A percentile compares a stretch with the other conserved stretches of the same genome.
These are phyloP conservation scores for Gymnogyps californianus DNA, from an alignment of 2,113 vertebrate genomes.

Conservation along the genomic window DNA sequence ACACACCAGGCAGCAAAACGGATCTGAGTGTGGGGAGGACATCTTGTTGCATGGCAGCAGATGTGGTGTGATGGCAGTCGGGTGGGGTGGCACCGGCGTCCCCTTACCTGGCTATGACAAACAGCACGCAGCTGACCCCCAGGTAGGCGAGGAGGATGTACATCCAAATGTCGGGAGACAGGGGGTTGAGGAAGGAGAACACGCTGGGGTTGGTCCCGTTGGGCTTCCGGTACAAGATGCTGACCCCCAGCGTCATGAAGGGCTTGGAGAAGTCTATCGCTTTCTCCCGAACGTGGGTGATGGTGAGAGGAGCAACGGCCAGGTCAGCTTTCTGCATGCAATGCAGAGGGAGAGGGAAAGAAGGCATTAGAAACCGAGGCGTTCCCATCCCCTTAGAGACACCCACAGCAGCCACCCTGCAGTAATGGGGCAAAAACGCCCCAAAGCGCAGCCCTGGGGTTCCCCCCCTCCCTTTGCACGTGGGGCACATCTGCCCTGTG, in stretches of 20 bases:
- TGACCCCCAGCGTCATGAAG: conserved; percentile 96
- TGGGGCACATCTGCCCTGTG: rapidly evolving
- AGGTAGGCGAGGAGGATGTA: conserved; percentile 97
- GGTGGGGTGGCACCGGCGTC: neutral
- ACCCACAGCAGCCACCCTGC: neutral
- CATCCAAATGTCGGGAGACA: conserved; percentile 98
- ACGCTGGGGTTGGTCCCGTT: conserved; percentile 95
- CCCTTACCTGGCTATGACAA: conserved; percentile 95
- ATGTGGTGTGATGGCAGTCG: rapidly evolving
- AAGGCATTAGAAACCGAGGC: neutral
- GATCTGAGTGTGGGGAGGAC: rapidly evolving
- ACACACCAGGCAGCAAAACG: neutral
- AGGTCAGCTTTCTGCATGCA: conserved; percentile 89
- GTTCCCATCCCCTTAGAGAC: neutral
- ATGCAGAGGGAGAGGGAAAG: neutral
- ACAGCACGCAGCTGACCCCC: conserved; percentile 97
- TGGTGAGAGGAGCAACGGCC: conserved; percentile 94
- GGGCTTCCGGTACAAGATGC: conserved; percentile 95
- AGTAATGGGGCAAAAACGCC: rapidly evolving
- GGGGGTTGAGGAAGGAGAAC: conserved; percentile 97
- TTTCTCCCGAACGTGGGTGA: conserved; percentile 94
- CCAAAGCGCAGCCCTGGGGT: rapidly evolving
- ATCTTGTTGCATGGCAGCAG: neutral
- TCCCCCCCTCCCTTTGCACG: rapidly evolving
- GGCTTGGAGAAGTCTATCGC: conserved; percentile 98